Base-by-base conservation (phyloP, 2,113 vertebrate genomes). In the Dendrocopos noguchii region DNA sequence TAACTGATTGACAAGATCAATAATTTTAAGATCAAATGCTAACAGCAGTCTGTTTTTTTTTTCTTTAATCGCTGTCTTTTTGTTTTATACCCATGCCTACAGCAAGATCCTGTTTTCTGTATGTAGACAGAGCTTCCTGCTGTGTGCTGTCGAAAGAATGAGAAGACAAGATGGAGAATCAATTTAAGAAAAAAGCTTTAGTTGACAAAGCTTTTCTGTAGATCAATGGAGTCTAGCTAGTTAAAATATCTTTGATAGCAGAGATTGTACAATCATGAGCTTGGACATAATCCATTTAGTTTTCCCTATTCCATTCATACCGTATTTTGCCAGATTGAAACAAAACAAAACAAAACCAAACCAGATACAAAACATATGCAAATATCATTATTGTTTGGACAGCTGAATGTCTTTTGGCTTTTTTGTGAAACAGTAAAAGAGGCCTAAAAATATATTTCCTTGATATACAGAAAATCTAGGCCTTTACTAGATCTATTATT, bases 141-240 rank as follows among this genome's bases (percentile, higher is more conserved):
- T 99, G 98, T 97, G 98, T 97, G 97, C 97, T 97, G 97, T 96
- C 67, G 96, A 91, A 96, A 96, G 98, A 98, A 98, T 98, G 98
- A 98, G 96, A 95, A 97, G 97, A 95, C 97, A 97, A 97, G 97
- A 97, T 96, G 94, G 96, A 97, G 97, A 98, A 98, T 98, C 97
- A 98, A 98, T 98, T 98, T 96, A 97, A 98, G 96, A 88, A 97
- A 96, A 97, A 97, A 95, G 91, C 96, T 93, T 97, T 90, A 70
- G 95, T 97, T 98, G 97, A 98, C 97, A 98, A 97, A 97, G 97
- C 97, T 98, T 97, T 97, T 91, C 81, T 95, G 92, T 89, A 94
- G 95, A 98, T 98, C 97, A 98, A 97, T 97, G 95, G 92, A 96
- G 94, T 97, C 92, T 95, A 96, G 91, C 94, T 97, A 97, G 96